Evolutionary conservation across 2,888 invertebrate genomes (phyloP).

Genomic region (Troides oblongomaculatus): DNA sequence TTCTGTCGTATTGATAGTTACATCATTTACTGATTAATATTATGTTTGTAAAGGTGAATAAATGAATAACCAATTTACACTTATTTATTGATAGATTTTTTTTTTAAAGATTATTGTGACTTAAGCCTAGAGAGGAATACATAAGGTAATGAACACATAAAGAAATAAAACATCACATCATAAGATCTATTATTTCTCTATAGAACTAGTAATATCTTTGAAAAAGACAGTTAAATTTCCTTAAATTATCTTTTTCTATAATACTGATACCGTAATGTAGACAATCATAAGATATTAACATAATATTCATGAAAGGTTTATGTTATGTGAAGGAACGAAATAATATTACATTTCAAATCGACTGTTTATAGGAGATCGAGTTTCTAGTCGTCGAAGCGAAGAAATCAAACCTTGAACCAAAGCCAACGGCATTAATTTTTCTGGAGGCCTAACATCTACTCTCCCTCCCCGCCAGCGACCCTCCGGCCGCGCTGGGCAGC

Average conservation of each 20-base stretch:
- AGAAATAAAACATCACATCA: too few relatives aligned
- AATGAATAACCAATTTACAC: neutral
- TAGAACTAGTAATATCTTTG: too few relatives aligned
- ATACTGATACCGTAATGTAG: too few relatives aligned
- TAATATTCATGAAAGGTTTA: too few relatives aligned
- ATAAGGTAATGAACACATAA: neutral
- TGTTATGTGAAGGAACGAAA: neutral
- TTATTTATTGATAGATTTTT: neutral
- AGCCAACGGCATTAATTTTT: conserved; percentile 94
- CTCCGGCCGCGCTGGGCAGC: conserved; percentile 84
- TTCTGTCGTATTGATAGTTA: too few relatives aligned
- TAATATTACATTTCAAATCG: neutral
- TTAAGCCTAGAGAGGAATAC: neutral
- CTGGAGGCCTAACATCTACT: conserved; percentile 95
- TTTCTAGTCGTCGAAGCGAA: conserved; percentile 96
- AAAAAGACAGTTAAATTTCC: too few relatives aligned
- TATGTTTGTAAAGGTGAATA: too few relatives aligned
- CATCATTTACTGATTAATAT: too few relatives aligned
- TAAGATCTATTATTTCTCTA: too few relatives aligned
- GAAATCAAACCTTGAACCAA: conserved; percentile 94
- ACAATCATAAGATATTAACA: too few relatives aligned
- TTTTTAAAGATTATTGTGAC: neutral
- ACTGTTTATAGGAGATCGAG: conserved; percentile 87
- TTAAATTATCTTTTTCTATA: too few relatives aligned
- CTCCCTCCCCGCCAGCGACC: conserved; percentile 91